phyloP scores from a whole-genome alignment of 1,140 invertebrate genomes.

The Pseudachorutes palmiensis region DNA sequence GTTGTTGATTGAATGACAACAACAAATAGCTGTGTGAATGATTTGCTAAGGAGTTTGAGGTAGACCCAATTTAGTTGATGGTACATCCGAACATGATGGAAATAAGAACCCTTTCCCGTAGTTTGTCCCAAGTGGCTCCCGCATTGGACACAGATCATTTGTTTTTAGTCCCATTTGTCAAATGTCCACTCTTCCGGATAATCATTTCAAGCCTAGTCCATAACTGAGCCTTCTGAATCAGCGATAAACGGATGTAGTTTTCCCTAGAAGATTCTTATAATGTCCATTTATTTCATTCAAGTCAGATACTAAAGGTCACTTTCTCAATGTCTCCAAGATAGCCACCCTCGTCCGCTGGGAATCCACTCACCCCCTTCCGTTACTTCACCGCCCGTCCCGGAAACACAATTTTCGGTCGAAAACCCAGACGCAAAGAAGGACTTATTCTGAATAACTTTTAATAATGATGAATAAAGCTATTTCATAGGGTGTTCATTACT shows the following conservation, averaged over 20 bases:
- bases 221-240: neutral
- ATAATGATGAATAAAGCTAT: no score
- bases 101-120: slow-evolving; percentile 1
- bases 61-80: slow-evolving; percentile 3
- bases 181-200: slow-evolving; percentile 33
- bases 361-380: slow-evolving; percentile 1
- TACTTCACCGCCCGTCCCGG: neutral
- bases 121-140: slow-evolving; percentile 7
- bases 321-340: slow-evolving; percentile 10
- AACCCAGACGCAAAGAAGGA: no score
- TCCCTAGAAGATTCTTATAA: slow-evolving; percentile 15
- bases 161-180: slow-evolving; percentile 33
- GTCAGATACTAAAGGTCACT: neutral
- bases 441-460: no score
- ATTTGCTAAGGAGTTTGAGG: slow-evolving; percentile 18
- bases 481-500: no score
- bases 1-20: slow-evolving; percentile 1
- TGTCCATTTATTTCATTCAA: slow-evolving; percentile 14
- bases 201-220: slow-evolving; percentile 27
- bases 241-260: neutral
- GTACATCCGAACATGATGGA: neutral
- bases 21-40: slow-evolving; percentile 34
- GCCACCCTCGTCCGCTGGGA: neutral
- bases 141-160: slow-evolving; percentile 32
- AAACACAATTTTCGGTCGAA: no score